Conservation (phyloP, 2,113 vertebrate genomes). For the Pollachius pollachius region DNA sequence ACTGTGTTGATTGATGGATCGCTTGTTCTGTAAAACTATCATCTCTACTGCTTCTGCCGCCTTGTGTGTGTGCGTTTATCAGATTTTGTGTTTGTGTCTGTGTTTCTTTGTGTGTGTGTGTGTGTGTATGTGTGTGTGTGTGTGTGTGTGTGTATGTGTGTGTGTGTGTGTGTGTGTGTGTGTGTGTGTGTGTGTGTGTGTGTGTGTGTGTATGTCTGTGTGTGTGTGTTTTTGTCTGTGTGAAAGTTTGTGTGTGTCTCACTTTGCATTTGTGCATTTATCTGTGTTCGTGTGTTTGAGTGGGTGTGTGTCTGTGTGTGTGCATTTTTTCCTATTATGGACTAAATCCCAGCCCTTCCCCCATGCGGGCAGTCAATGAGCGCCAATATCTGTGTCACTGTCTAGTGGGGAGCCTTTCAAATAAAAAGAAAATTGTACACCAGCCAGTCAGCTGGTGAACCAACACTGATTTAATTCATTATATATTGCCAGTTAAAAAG, state of each 20-base stretch:
- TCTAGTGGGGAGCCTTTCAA: constrained; percentile 22
- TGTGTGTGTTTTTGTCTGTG: constrained; percentile 19
- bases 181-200: constrained; percentile 4
- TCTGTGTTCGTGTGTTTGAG: constrained; percentile 19
- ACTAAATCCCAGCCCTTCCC: constrained; percentile 53
- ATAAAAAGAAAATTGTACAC: too few relatives aligned
- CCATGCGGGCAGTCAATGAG: constrained; percentile 48
- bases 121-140: constrained; percentile 7
- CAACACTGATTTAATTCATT: too few relatives aligned
- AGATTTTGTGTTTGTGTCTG: constrained; percentile 19
- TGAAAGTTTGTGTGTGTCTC: background rate
- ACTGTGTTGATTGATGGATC: constrained; percentile 47
- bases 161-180: constrained; percentile 19
- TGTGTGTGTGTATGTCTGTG: constrained; percentile 3
- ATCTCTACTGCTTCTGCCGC: constrained; percentile 28
- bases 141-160: constrained; percentile 9
- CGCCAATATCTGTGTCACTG: constrained; percentile 51
- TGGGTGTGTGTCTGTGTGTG: constrained; percentile 10
- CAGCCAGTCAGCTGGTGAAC: too few relatives aligned
- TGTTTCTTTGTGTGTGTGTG: constrained; percentile 11
- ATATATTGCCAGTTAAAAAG: too few relatives aligned
- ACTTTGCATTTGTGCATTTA: background rate
- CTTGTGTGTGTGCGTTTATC: constrained; percentile 7
- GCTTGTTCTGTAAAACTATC: constrained; percentile 50
- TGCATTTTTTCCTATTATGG: constrained; percentile 30